Conservation (phyloP, 2,113 vertebrate genomes). For the Larimichthys polyactis region DNA sequence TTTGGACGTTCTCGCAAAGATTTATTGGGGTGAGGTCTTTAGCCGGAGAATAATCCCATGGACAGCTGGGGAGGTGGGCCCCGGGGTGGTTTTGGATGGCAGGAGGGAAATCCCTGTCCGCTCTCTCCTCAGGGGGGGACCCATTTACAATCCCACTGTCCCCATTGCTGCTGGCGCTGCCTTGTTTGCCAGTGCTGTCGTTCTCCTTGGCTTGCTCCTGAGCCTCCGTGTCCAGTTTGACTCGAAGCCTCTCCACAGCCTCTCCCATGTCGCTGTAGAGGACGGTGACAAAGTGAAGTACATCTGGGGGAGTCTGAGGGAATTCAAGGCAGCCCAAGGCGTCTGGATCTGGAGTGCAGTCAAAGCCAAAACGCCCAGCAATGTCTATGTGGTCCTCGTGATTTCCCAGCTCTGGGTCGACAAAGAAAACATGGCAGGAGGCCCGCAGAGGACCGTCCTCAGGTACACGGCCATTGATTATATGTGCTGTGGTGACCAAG, state of each 20-base stretch:
- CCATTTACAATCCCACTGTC: conserved; percentile 94
- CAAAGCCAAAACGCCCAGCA: conserved; percentile 90
- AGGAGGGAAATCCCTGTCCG: conserved; percentile 88
- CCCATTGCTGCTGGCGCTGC: conserved; percentile 92
- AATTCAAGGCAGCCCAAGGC: conserved; percentile 93
- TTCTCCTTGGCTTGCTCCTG: conserved; percentile 87
- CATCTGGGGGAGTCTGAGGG: conserved; percentile 89
- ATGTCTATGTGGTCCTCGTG: conserved; percentile 93
- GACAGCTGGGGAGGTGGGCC: conserved; percentile 84
- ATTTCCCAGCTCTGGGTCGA: conserved; percentile 92
- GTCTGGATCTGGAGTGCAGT: conserved; percentile 93
- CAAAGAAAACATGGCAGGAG: conserved; percentile 96
- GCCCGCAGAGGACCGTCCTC: conserved; percentile 83
- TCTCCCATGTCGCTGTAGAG: conserved; percentile 94
- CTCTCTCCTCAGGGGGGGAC: conserved; percentile 91
- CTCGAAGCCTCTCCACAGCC: conserved; percentile 89
- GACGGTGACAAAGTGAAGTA: conserved; percentile 94
- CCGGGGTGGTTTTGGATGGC: conserved; percentile 83
- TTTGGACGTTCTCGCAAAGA: conserved; percentile 74
- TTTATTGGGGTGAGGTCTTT: conserved; percentile 80
- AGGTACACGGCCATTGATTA: conserved; percentile 82
- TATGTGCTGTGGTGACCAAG: conserved; percentile 91
- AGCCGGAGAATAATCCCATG: conserved; percentile 85
- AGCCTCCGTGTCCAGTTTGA: conserved; percentile 88
- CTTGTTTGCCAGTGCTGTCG: conserved; percentile 75